Conservation (phyloP, 1,140 invertebrate genomes). For the Liolophura sinensis region DNA sequence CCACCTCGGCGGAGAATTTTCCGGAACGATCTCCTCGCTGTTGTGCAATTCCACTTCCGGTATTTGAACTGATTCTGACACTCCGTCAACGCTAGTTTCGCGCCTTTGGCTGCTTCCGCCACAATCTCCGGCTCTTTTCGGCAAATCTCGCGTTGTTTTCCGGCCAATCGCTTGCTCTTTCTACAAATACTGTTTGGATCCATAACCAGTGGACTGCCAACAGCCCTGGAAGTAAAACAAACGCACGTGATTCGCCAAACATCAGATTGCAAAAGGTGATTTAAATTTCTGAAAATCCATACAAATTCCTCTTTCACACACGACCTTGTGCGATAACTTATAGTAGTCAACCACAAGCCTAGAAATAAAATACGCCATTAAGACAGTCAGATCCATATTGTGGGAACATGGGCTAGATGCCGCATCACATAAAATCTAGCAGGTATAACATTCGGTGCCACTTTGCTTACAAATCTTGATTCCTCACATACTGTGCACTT, state of each 20-base stretch:
- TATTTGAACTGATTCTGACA: slow-evolving; percentile 56
- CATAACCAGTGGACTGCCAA: slow-evolving; percentile 77
- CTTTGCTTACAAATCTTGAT: too few relatives aligned
- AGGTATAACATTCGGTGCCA: too few relatives aligned
- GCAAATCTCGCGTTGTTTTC: slow-evolving; percentile 69
- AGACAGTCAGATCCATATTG: too few relatives aligned
- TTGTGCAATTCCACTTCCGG: slow-evolving; percentile 57
- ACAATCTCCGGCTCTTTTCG: slow-evolving; percentile 57
- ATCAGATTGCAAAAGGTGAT: too few relatives aligned
- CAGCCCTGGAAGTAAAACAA: slow-evolving; percentile 49
- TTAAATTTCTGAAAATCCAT: not conserved
- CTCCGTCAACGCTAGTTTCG: slow-evolving; percentile 50
- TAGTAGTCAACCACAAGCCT: too few relatives aligned
- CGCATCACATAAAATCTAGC: too few relatives aligned
- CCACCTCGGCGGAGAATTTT: slow-evolving; percentile 68
- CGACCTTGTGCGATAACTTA: too few relatives aligned
- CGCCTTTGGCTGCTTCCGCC: slow-evolving; percentile 52
- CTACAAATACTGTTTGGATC: slow-evolving; percentile 86
- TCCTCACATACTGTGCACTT: too few relatives aligned
- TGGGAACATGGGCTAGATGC: too few relatives aligned
- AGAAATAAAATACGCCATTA: too few relatives aligned
- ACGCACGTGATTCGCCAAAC: not conserved
- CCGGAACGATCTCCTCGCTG: slow-evolving; percentile 41
- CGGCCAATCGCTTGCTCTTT: slow-evolving; percentile 70
- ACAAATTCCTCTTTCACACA: too few relatives aligned